These are phyloP conservation scores for Beris chalybata DNA, from an alignment of 2,888 invertebrate genomes.

Conservation along the genomic window DNA sequence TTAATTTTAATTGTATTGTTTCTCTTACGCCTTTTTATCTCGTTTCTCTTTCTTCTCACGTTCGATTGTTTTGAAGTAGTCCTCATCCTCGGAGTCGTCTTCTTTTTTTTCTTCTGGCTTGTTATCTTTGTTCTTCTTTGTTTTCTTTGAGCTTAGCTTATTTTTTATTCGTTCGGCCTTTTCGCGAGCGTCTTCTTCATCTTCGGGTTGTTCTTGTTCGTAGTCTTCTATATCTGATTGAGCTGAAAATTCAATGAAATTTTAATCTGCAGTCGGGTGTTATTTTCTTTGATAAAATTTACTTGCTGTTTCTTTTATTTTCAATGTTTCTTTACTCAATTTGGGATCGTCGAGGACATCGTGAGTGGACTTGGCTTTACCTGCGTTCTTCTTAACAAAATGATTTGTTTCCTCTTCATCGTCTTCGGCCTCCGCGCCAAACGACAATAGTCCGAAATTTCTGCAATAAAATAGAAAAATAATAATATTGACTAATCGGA, in stretches of 20 bases:
- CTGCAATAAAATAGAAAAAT: conserved; percentile 57
- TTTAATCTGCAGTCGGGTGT: background rate
- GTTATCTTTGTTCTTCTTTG: conserved; percentile 26
- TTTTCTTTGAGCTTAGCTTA: conserved; percentile 58
- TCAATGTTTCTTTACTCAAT: conserved; percentile 72
- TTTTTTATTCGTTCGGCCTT: conserved; percentile 53
- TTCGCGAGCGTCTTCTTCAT: conserved; percentile 51
- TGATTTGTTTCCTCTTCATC: conserved; percentile 85
- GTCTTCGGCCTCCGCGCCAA: conserved; percentile 95
- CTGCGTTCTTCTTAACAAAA: conserved; percentile 65
- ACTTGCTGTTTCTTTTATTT: conserved; percentile 45
- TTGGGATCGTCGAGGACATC: conserved; percentile 90
- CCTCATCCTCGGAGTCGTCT: conserved; percentile 56
- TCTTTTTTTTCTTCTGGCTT: conserved; percentile 41
- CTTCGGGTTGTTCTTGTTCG: conserved; percentile 44
- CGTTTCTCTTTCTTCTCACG: conserved; percentile 60
- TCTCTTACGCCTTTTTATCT: conserved; percentile 62
- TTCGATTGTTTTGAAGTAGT: conserved; percentile 65
- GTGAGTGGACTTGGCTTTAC: conserved; percentile 93
- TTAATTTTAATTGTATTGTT: background rate
- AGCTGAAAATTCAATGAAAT: conserved; percentile 47
- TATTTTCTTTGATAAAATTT: background rate
- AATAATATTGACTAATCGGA: too few relatives aligned
- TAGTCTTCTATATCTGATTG: conserved; percentile 43
- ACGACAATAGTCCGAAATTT: conserved; percentile 93